Percentiles rank a stretch among this genome's conserved stretches.
Conservation (phyloP, 2,888 invertebrate genomes). For the Andrena hattorfiana region DNA sequence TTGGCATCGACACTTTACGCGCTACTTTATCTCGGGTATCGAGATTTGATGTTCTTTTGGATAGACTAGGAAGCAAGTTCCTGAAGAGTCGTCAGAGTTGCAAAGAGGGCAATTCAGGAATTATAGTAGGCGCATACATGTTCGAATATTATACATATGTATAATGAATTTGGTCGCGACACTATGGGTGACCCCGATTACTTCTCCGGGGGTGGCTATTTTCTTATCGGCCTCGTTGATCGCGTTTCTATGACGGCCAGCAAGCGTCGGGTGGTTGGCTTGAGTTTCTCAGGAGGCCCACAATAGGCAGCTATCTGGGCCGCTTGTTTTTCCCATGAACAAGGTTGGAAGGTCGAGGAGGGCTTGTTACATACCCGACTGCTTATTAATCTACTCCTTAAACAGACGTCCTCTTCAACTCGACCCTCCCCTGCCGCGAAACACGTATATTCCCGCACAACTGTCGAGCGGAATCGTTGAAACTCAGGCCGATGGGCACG, state of each 20-base stretch:
- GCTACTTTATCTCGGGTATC: too few relatives aligned
- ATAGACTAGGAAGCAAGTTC: too few relatives aligned
- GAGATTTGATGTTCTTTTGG: too few relatives aligned
- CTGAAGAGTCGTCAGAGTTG: too few relatives aligned
- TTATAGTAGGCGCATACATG: too few relatives aligned
- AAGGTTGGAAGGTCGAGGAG: conserved; percentile 52
- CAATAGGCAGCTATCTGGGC: conserved; percentile 49
- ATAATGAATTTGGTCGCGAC: too few relatives aligned
- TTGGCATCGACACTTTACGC: too few relatives aligned
- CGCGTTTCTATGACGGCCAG: conserved; percentile 46
- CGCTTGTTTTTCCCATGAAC: conserved; percentile 55
- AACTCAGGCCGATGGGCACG: conserved; percentile 12
- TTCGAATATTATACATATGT: too few relatives aligned
- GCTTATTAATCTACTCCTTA: conserved; percentile 62
- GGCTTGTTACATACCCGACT: conserved; percentile 54
- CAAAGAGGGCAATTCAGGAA: too few relatives aligned
- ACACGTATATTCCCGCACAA: conserved; percentile 32
- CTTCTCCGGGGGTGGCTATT: conserved; percentile 19
- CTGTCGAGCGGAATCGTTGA: conserved; percentile 22
- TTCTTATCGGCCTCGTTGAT: conserved; percentile 48
- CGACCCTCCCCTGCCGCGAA: conserved; percentile 19
- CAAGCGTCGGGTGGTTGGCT: neutral
- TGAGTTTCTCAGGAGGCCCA: conserved; percentile 53
- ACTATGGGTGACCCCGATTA: neutral
- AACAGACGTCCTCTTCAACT: conserved; percentile 48